Evolutionary conservation across 1,140 invertebrate species (phyloP).

Genomic region (Lucilia sericata): DNA sequence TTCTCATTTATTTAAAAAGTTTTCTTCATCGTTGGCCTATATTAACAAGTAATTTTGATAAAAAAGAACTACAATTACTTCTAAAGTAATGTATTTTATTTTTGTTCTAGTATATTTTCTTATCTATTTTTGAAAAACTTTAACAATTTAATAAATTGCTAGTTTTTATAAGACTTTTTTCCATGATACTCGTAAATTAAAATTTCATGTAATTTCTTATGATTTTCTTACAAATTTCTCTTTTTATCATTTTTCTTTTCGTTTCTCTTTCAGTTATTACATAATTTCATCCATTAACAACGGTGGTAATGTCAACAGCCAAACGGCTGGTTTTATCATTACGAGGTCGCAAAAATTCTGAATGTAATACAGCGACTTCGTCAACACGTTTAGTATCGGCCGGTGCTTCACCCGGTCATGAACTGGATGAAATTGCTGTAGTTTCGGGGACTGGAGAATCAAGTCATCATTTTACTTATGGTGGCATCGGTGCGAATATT

Average conservation of each 20-base stretch:
- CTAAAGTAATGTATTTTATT: too few relatives aligned
- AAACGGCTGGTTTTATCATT: constrained; percentile 78
- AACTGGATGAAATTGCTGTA: constrained; percentile 83
- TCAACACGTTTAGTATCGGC: constrained; percentile 69
- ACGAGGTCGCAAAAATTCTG: constrained; percentile 71
- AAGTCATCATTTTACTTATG: constrained; percentile 74
- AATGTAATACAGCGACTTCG: constrained; percentile 67
- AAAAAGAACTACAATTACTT: too few relatives aligned
- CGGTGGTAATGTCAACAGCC: constrained; percentile 73
- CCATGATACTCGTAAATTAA: too few relatives aligned
- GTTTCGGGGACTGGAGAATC: constrained; percentile 74
- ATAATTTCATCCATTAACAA: background rate
- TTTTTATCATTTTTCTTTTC: background rate
- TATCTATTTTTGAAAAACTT: too few relatives aligned
- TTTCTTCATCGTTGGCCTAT: too few relatives aligned
- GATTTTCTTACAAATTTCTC: background rate
- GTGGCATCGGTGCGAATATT: constrained; percentile 68
- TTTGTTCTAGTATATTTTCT: too few relatives aligned
- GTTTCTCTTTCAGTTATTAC: background rate
- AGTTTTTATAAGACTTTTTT: too few relatives aligned
- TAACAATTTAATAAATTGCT: too few relatives aligned
- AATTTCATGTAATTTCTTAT: too few relatives aligned
- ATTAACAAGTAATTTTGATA: too few relatives aligned
- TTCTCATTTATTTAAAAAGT: too few relatives aligned
- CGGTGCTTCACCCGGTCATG: constrained; percentile 74